These are phyloP conservation scores for Diaperis boleti DNA, from an alignment of 2,888 invertebrate species.

Conservation along the genomic window DNA sequence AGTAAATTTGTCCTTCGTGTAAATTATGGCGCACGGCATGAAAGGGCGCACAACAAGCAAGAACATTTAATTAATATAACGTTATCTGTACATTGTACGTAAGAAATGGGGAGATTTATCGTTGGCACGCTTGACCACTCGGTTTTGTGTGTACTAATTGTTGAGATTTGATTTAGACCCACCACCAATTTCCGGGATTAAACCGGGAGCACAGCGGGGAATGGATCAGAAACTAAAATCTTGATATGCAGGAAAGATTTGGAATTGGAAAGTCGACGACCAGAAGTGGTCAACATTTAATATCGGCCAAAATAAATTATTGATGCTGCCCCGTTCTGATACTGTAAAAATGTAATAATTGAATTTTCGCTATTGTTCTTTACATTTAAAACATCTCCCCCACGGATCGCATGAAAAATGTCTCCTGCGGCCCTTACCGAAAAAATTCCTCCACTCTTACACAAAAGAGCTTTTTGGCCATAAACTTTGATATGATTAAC, in stretches of 20 bases:
- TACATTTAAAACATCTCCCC: too few species aligned
- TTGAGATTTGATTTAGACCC: constrained; percentile 52
- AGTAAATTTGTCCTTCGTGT: constrained; percentile 41
- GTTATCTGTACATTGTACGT: constrained; percentile 38
- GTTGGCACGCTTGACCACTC: constrained; percentile 51
- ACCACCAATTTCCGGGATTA: constrained; percentile 40
- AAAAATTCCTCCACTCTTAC: constrained; percentile 19
- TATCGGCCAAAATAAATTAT: too few species aligned
- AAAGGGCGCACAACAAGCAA: constrained; percentile 42
- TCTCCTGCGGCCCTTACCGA: background rate
- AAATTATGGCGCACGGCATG: constrained; percentile 36
- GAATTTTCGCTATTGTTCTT: too few species aligned
- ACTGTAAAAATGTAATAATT: too few species aligned
- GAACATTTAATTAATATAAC: constrained; percentile 43
- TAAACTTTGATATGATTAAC: constrained; percentile 58
- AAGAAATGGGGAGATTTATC: constrained; percentile 53
- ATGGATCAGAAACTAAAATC: too few species aligned
- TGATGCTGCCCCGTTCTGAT: too few species aligned
- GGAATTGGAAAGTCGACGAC: too few species aligned
- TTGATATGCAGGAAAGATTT: too few species aligned
- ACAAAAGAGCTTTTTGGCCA: constrained; percentile 53
- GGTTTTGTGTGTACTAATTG: constrained; percentile 54
- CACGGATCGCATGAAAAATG: too few species aligned
- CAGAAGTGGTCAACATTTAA: too few species aligned
- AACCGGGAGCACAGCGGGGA: background rate